Base-by-base conservation (phyloP, 2,113 vertebrate genomes). In the Hydrochoerus hydrochaeris region DNA sequence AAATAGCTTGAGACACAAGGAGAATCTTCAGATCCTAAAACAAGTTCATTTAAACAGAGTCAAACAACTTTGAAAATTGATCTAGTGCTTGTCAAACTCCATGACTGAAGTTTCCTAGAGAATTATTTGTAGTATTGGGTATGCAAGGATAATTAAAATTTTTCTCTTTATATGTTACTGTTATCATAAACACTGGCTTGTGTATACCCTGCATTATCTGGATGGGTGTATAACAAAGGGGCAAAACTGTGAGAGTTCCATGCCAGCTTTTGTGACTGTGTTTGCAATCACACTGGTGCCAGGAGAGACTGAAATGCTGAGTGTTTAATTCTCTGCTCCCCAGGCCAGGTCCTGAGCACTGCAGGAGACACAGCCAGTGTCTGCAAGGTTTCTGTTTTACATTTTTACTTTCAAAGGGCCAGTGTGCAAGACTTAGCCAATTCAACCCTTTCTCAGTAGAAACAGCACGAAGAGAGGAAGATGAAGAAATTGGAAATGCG, bases 401-500 rank as follows among this genome's bases (percentile, higher is more conserved):
- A 38, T 26, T 85, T 96, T 88, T 90, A 41, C 19, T 82, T 96
- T 86, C n/a, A 90, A 83, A 90, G 32, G 73, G 22, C 13, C 14
- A 46, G 13, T 38, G 22, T 1, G 35, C 0, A 44, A 80, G 58
- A 38, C 12, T 69, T 80, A 49, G 17, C 14, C 71, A 63, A 41
- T 35, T n/a, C 35, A 77, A 77, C 0, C 16, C 22, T 63, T 57
- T 84, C 28, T 90, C 12, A 65, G 12, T 49, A 88, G 38, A 67
- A 69, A 86, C 62, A 88, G 5, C 78, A 20, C 26, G 65, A 52
- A 93, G 28, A 67, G n/a, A 85, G 38, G 73, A n/a, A 57, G n/a
- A 75, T 24, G 41, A 84, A 65, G 65, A 77, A n/a, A 78, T 22
- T 57, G 57, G 16, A 86, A 73, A 17, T 81, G 58, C 58, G 28